phyloP scores from a whole-genome alignment of 2,797 vertebrate genomes.

The Phyllotis vaccarum region DNA sequence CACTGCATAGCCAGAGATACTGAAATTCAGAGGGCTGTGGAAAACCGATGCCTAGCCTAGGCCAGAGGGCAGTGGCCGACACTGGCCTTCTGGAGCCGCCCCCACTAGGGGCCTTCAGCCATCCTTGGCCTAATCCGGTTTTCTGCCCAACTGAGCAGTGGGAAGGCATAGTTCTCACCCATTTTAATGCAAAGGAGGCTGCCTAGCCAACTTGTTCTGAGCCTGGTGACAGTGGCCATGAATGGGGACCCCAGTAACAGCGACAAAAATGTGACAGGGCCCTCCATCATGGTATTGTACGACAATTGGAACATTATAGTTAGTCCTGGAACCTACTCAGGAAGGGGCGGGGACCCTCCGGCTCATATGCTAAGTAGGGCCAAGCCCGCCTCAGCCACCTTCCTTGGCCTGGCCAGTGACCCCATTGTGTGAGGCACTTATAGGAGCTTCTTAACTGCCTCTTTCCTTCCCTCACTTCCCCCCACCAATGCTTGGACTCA shows the following conservation, averaged over 20 bases:
- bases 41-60: not conserved
- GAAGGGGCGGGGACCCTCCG: conserved; percentile 87
- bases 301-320: conserved; percentile 92
- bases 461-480: not conserved
- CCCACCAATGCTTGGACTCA: not conserved
- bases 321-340: conserved; percentile 88
- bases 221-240: conserved; percentile 91
- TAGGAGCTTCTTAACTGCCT: conserved; percentile 66
- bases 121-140: conserved; percentile 94
- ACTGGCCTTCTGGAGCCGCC: conserved; percentile 83
- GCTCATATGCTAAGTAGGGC: conserved; percentile 89
- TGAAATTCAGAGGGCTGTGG: not conserved
- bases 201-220: conserved; percentile 91
- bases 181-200: conserved; percentile 97
- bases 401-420: conserved; percentile 89
- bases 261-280: conserved; percentile 97
- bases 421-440: conserved; percentile 89
- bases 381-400: conserved; percentile 84
- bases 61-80: not conserved
- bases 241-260: conserved; percentile 94
- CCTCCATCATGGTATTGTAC: conserved; percentile 92
- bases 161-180: conserved; percentile 93
- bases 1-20: not conserved
- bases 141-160: conserved; percentile 92
- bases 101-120: conserved; percentile 85